Base-by-base conservation (phyloP, 2,113 vertebrate species). In the Gymnobelideus leadbeateri region DNA sequence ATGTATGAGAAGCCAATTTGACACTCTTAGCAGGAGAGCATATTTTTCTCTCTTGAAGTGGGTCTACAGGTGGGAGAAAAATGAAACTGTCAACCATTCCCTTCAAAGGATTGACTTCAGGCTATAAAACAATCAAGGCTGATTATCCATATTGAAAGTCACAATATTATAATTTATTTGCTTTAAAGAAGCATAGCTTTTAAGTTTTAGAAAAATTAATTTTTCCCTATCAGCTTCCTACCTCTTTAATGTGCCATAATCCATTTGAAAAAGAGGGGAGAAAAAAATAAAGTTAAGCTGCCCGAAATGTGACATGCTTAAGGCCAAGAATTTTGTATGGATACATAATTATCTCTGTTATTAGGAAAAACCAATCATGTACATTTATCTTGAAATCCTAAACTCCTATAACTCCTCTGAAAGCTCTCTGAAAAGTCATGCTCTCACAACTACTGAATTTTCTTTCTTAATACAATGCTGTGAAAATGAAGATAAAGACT, bases 371-470 rank as follows among this genome's bases (percentile, higher is more conserved):
- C 11, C 1, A 51, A 43, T 89, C 37, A 92, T 28, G 49, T 53
- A 51, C 3, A 12, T 94, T 93, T 77, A 93, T 77, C 47, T 95
- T 95, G 55, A 53, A 95, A 91, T 94, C 8, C 43, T 95, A 93
- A 95, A 93, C 84, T 93, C 89, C n/a, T 10, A 91, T 49, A 50
- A 68, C 10, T 61, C 90, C 12, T 95, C 11, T 89, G 3, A 52
- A 51, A 68, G 47, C 50, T 46, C 89, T 24, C 49, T 51, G 3
- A 12, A 96, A 9, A 92, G 5, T 43, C 11, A 91, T 51, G 46
- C 89, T 95, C 54, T 96, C 28, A 53, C 23, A 54, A 92, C 46
- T 50, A 93, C 7, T 95, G 24, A 8, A 43, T 97, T 97, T 96
- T 24, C 3, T 97, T 89, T 92, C 47, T 96, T 3, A 92, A 61